A percentile compares a stretch with the other conserved stretches of the same genome.
phyloP scores from a whole-genome alignment of 2,113 vertebrate genomes.

The Apus apus region DNA sequence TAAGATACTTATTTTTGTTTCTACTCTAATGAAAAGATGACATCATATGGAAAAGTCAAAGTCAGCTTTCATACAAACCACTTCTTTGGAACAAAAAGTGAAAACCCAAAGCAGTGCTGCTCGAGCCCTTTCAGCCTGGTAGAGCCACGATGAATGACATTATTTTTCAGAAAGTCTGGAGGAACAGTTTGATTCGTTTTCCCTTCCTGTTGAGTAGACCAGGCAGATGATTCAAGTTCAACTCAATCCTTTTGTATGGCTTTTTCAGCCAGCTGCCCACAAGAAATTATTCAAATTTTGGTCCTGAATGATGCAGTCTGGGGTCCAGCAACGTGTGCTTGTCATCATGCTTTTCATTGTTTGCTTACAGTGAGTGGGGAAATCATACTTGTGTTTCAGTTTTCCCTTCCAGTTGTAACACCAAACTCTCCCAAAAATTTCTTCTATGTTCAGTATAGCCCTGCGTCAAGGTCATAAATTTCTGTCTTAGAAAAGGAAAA shows the following conservation, averaged over 20 bases:
- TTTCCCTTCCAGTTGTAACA: background rate
- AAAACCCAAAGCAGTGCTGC: background rate
- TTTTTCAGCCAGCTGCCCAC: conserved; percentile 43
- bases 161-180: background rate
- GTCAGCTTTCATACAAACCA: background rate
- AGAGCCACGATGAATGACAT: background rate
- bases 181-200: conserved; percentile 4
- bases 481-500: background rate
- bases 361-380: conserved; percentile 22
- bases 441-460: background rate
- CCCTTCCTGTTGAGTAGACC: background rate
- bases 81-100: background rate
- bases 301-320: conserved; percentile 31
- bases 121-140: background rate
- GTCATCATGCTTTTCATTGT: conserved; percentile 30
- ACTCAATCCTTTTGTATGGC: conserved; percentile 6
- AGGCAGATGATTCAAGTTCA: conserved; percentile 19
- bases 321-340: background rate
- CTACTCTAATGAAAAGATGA: background rate
- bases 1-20: background rate
- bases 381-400: background rate
- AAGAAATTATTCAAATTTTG: conserved; percentile 30
- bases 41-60: background rate
- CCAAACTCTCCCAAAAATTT: background rate
- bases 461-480: conserved; percentile 2